Evolutionary conservation across 2,113 vertebrate species (phyloP).

Genomic region (Butorides virescens): DNA sequence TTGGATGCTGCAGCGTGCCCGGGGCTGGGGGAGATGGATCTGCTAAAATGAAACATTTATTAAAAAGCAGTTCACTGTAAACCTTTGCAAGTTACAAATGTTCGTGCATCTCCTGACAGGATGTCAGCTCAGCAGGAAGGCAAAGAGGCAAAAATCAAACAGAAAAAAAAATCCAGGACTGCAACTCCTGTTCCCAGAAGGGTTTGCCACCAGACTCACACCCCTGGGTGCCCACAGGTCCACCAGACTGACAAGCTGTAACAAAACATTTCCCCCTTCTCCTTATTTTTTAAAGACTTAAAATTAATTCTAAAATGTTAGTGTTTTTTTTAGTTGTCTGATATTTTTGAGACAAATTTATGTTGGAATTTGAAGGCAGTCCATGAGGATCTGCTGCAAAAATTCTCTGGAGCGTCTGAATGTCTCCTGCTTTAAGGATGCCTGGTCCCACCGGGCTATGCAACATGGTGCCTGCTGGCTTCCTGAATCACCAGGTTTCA

Average conservation of each 20-base stretch:
- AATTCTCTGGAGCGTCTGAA: neutral
- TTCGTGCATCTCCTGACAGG: neutral
- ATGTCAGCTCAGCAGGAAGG: neutral
- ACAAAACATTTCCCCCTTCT: fast-evolving
- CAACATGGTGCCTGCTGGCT: neutral
- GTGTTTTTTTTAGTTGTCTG: neutral
- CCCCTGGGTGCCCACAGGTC: fast-evolving
- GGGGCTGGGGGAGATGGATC: neutral
- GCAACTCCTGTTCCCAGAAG: neutral
- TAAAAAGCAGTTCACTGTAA: neutral
- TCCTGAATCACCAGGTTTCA: neutral
- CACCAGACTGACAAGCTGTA: neutral
- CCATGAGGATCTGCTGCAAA: neutral
- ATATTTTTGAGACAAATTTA: neutral
- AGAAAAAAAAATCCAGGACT: neutral
- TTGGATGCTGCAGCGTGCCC: fast-evolving
- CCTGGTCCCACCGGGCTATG: fast-evolving
- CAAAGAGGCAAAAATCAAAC: neutral
- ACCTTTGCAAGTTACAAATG: neutral
- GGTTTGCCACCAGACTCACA: neutral
- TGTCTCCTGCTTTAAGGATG: neutral
- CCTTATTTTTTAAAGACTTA: neutral
- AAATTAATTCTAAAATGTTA: neutral
- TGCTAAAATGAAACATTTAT: neutral
- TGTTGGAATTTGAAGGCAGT: neutral